Evolutionary conservation across 2,888 invertebrate genomes (phyloP).

Genomic region (Tridacna crocea): DNA sequence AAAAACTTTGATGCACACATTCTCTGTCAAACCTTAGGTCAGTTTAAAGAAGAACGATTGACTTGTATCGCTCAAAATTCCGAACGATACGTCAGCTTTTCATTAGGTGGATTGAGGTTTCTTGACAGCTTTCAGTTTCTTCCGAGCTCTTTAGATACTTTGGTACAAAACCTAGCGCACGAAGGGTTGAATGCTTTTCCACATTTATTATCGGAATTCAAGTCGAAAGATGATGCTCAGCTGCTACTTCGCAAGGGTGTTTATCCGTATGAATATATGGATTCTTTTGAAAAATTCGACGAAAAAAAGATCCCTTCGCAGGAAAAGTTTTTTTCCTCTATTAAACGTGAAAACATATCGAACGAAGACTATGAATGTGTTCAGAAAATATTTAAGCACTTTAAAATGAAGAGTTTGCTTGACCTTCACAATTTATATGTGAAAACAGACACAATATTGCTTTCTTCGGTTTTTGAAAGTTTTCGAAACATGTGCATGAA

Average conservation of each 20-base stretch:
- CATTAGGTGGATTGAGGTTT: slow-evolving; percentile 53
- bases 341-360: slow-evolving; percentile 45
- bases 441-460: slow-evolving; percentile 35
- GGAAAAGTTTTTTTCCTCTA: slow-evolving; percentile 57
- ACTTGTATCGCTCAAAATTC: no score
- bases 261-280: slow-evolving; percentile 80
- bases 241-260: slow-evolving; percentile 71
- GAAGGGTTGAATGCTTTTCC: slow-evolving; percentile 50
- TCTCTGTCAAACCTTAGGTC: no score
- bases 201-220: slow-evolving; percentile 33
- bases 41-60: no score
- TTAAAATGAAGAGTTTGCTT: slow-evolving; percentile 25
- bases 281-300: slow-evolving; percentile 49
- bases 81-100: no score
- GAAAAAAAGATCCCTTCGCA: slow-evolving; percentile 26
- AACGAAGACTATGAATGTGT: slow-evolving; percentile 52
- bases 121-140: slow-evolving; percentile 58
- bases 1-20: no score
- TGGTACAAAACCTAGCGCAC: slow-evolving; percentile 34
- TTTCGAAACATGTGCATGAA: slow-evolving; percentile 38
- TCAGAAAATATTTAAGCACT: slow-evolving; percentile 36
- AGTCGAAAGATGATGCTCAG: background rate
- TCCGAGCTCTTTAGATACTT: slow-evolving; percentile 28
- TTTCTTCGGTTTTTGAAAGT: slow-evolving; percentile 35
- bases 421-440: slow-evolving; percentile 45